Percentiles rank a stretch among this genome's conserved stretches.
phyloP scores from a whole-genome alignment of 2,888 invertebrate genomes.

The Caradrina clavipalpis region DNA sequence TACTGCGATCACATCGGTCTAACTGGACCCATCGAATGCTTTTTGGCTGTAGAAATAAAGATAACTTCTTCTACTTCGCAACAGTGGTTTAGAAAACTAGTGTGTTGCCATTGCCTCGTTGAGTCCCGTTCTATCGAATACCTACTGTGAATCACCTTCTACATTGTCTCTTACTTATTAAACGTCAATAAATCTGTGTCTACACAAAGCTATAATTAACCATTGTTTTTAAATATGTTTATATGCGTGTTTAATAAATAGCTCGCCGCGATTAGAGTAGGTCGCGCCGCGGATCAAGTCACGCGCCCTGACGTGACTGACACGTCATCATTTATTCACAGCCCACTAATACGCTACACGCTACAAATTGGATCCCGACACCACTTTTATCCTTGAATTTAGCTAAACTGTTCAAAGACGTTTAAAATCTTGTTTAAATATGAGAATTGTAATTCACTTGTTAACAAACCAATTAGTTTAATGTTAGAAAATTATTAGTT shows the following conservation, averaged over 20 bases:
- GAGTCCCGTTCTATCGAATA: too few relatives aligned
- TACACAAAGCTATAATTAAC: background rate
- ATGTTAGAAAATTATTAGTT: background rate
- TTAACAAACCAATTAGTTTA: too few relatives aligned
- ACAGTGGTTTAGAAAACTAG: too few relatives aligned
- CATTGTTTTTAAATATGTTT: too few relatives aligned
- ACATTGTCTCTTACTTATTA: background rate
- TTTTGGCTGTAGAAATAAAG: background rate
- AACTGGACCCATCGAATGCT: background rate
- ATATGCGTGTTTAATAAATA: constrained; percentile 14
- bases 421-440: constrained; percentile 1
- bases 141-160: too few relatives aligned
- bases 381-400: constrained; percentile 2
- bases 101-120: too few relatives aligned
- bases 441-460: background rate
- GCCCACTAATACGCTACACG: constrained; percentile 29
- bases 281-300: constrained; percentile 47
- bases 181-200: background rate
- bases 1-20: background rate
- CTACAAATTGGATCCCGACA: constrained; percentile 33
- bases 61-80: too few relatives aligned
- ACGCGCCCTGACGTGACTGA: constrained; percentile 32
- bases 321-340: constrained; percentile 47
- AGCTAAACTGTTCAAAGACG: constrained; percentile 3
- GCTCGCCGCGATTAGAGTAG: constrained; percentile 23